phyloP scores from a whole-genome alignment of 2,797 vertebrate genomes.

The Peromyscus nudipes region DNA sequence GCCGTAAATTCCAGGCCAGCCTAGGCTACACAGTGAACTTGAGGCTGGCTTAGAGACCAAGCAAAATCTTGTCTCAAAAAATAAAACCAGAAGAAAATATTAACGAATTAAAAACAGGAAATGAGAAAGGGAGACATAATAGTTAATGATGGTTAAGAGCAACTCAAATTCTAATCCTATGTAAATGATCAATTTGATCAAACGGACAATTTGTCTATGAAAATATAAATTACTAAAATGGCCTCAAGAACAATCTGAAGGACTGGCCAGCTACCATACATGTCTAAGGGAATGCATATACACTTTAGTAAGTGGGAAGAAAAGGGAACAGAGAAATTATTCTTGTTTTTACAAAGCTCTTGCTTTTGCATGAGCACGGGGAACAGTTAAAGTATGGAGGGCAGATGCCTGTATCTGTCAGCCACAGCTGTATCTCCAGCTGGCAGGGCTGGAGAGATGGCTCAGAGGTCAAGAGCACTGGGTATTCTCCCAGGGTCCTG shows the following conservation, averaged over 20 bases:
- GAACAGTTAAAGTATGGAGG: neutral
- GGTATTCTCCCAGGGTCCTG: too few species aligned
- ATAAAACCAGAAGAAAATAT: neutral
- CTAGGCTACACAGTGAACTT: neutral
- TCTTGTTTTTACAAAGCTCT: neutral
- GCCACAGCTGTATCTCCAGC: too few species aligned
- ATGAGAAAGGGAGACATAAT: neutral
- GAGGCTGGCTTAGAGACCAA: neutral
- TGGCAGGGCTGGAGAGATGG: too few species aligned
- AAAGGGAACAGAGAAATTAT: neutral
- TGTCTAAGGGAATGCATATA: neutral
- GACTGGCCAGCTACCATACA: neutral
- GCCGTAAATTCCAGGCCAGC: too few species aligned
- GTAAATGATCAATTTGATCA: constrained; percentile 21
- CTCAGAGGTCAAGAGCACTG: too few species aligned
- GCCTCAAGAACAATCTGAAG: constrained; percentile 2
- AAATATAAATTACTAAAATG: constrained; percentile 36
- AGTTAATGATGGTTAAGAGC: neutral
- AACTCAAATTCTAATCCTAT: neutral
- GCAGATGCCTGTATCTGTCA: neutral
- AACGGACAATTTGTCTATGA: constrained; percentile 2
- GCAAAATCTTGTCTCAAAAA: neutral
- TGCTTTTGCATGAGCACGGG: neutral
- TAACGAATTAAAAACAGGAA: neutral
- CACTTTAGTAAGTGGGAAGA: neutral